phyloP scores from a whole-genome alignment of 2,888 invertebrate species.

The Amphipyra tragopoginis region DNA sequence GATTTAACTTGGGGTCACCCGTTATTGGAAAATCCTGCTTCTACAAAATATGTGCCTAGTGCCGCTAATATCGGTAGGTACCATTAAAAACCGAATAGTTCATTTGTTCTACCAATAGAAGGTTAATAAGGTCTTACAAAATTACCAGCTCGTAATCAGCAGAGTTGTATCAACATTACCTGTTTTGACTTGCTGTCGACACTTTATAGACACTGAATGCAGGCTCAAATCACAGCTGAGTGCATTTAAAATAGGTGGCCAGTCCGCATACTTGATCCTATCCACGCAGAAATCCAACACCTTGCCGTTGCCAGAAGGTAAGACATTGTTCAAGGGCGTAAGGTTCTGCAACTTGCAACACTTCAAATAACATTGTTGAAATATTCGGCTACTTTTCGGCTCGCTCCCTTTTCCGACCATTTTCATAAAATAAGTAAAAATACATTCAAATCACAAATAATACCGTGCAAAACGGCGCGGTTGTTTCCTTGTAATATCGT shows the following conservation, averaged over 20 bases:
- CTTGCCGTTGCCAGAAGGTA: conserved; percentile 85
- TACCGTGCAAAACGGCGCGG: conserved; percentile 59
- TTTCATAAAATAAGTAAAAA: conserved; percentile 67
- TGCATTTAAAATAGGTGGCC: conserved; percentile 93
- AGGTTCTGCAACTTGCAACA: conserved; percentile 87
- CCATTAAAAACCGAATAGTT: no score
- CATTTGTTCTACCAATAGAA: conserved; percentile 1
- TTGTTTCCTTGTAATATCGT: conserved; percentile 57
- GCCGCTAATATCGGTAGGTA: no score
- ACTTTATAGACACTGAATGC: conserved; percentile 92
- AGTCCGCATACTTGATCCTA: conserved; percentile 93
- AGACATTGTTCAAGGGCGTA: conserved; percentile 79
- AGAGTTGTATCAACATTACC: conserved; percentile 66
- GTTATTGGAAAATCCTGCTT: no score
- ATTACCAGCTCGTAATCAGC: conserved; percentile 12
- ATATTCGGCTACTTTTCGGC: conserved; percentile 82
- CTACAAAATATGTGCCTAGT: no score
- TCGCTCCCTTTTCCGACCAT: conserved; percentile 86
- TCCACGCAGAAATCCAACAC: conserved; percentile 93
- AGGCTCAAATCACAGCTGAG: conserved; percentile 93
- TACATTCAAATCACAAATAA: conserved; percentile 66
- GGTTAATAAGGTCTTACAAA: conserved; percentile 10
- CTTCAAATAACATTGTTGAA: conserved; percentile 86
- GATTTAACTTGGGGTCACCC: no score
- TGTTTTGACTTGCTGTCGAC: conserved; percentile 88